Evolutionary conservation across 2,797 vertebrate species (phyloP).

Genomic region (Leontocebus nigricollis): DNA sequence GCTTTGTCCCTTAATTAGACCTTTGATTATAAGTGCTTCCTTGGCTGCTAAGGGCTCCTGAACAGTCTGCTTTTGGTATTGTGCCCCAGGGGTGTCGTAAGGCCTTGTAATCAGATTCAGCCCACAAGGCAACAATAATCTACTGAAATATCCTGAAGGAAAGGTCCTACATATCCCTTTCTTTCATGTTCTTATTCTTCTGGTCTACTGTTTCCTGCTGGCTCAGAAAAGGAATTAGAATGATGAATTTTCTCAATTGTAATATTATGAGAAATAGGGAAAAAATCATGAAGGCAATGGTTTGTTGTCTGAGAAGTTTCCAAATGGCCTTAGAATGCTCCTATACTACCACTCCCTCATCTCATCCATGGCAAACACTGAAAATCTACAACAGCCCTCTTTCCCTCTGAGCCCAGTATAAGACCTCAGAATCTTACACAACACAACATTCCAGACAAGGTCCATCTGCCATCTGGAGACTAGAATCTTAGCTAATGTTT

Average conservation of each 20-base stretch:
- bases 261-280: not conserved
- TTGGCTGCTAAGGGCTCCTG: constrained; percentile 32
- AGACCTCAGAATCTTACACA: not conserved
- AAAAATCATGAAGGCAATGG: constrained; percentile 1
- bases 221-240: constrained; percentile 2
- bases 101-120: not conserved
- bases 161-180: not conserved
- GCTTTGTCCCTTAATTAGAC: constrained; percentile 36
- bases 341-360: not conserved
- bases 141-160: not conserved
- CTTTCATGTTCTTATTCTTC: constrained; percentile 44
- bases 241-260: not conserved
- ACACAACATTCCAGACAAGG: not conserved
- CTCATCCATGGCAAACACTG: not conserved
- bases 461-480: not conserved
- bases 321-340: not conserved
- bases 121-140: constrained; percentile 43
- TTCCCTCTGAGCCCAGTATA: not conserved
- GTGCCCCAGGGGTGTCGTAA: constrained; percentile 53
- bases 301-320: not conserved
- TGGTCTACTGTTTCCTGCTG: constrained; percentile 17
- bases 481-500: not conserved
- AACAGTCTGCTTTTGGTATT: constrained; percentile 5
- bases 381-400: not conserved
- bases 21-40: constrained; percentile 45